Percentiles rank a stretch among this genome's conserved stretches.
Evolutionary conservation across 1,140 invertebrate genomes (phyloP).

Genomic region (Atta texana): DNA sequence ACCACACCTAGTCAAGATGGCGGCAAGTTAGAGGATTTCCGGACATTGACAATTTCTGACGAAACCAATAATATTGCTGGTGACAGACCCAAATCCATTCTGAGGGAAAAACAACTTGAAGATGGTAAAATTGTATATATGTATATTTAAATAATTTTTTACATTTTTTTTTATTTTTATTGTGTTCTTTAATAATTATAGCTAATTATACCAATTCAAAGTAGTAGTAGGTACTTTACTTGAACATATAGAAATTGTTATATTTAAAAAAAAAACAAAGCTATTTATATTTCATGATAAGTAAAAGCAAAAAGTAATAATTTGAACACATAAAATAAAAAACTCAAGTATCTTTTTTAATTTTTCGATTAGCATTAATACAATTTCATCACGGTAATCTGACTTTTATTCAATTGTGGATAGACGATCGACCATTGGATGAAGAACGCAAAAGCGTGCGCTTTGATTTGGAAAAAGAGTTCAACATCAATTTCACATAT

Average conservation of each 20-base stretch:
- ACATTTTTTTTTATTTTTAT: neutral
- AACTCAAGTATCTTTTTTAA: neutral
- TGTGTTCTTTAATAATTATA: neutral
- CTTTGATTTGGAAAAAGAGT: conserved; percentile 87
- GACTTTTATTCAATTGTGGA: neutral
- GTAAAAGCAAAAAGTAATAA: neutral
- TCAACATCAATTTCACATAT: conserved; percentile 82
- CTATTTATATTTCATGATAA: neutral
- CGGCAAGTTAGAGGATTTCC: conserved; percentile 79
- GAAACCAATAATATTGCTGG: conserved; percentile 70
- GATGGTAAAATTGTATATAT: conserved; percentile 80
- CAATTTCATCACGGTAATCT: neutral
- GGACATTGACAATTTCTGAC: conserved; percentile 65
- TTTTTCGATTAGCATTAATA: neutral
- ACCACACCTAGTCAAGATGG: conserved; percentile 80
- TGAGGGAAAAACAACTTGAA: conserved; percentile 89
- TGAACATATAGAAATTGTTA: neutral
- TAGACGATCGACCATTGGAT: conserved; percentile 86
- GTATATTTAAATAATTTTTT: conserved; percentile 10
- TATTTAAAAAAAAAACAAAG: conserved; percentile 20
- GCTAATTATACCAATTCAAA: neutral
- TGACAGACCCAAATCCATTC: conserved; percentile 89
- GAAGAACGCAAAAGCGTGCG: conserved; percentile 91
- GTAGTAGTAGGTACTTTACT: neutral
- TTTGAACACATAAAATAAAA: neutral